Base-by-base conservation (phyloP, 2,797 vertebrate species). In the Enteromius treurensis region DNA sequence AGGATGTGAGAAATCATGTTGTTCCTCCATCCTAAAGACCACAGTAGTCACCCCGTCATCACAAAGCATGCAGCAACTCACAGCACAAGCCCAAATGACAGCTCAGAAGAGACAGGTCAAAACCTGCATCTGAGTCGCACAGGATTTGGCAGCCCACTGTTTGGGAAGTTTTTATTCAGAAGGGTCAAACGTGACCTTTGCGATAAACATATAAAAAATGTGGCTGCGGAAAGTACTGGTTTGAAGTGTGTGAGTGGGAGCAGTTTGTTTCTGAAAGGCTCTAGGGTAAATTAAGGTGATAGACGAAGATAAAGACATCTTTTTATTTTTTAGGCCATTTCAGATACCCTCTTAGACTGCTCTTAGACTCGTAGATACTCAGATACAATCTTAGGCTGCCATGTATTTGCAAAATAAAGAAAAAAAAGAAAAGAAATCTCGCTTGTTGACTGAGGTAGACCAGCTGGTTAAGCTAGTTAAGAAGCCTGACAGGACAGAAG, bases 11-110 rank as follows among this genome's bases (percentile, higher is more conserved):
- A 8, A 75, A 74, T 70, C 47, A 60, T 62, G 80, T 85, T 86
- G 71, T 86, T 86, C 81, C 68, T 74, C 73, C 32, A 60, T 58
- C 6, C 74, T 88, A 32, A 84, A 73, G 21, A 2, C 47, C 68
- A 42, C 58, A 85, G 83, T 84, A 79, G 4, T 76, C 40, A 79
- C 58, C 70, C 68, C 84, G 83, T 91, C 84, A 74, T 87, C 87
- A 80, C 65, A 88, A 85, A 53, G 81, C 45, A 4, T 13, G 45
- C 81, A 86, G 79, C 81, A 47, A 78, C 77, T 73, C 80, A 9
- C 55, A 42, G 49, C 23, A n/a, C 77, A 80, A 69, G 74, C 37
- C 34, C 14, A 2, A 74, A 80, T 84, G 79, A 88, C 73, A 74
- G 71, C 81, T 71, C 37, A 83, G 67, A 42, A 88, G 81, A 60